Evolutionary conservation across 2,888 invertebrate species (phyloP).

Genomic region (Eutolmus rufibarbis): DNA sequence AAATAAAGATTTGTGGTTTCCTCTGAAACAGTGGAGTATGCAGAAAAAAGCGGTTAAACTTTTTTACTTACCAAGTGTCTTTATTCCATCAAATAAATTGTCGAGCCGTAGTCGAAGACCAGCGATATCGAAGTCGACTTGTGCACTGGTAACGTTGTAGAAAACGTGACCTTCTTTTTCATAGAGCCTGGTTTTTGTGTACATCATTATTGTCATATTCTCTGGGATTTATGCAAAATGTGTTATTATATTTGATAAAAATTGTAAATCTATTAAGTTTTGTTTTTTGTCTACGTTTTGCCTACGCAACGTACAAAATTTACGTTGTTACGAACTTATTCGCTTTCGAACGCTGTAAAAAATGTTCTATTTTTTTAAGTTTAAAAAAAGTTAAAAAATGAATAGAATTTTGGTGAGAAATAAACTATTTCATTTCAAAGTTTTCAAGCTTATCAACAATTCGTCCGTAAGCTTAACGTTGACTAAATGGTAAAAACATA

Average conservation of each 20-base stretch:
- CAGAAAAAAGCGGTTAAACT: neutral
- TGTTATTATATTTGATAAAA: neutral
- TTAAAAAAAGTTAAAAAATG: too few species aligned
- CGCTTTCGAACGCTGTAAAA: too few species aligned
- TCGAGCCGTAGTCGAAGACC: constrained; percentile 70
- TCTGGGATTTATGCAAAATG: constrained; percentile 62
- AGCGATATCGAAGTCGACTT: constrained; percentile 71
- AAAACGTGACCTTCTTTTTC: constrained; percentile 70
- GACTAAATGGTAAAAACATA: neutral
- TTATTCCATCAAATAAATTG: constrained; percentile 73
- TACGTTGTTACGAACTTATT: too few species aligned
- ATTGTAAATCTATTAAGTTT: too few species aligned
- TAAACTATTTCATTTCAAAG: too few species aligned
- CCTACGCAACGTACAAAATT: too few species aligned
- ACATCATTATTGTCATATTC: constrained; percentile 70
- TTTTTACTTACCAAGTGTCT: constrained; percentile 66
- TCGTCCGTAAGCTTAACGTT: neutral
- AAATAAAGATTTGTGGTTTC: constrained; percentile 73
- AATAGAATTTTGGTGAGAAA: too few species aligned
- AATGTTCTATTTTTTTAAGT: too few species aligned
- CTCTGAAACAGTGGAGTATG: constrained; percentile 63
- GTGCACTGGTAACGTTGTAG: constrained; percentile 71
- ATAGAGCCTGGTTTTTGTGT: constrained; percentile 70
- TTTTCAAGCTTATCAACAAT: too few species aligned
- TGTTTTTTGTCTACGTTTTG: too few species aligned